Evolutionary conservation across 2,797 vertebrate genomes (phyloP).

Genomic region (Agapornis canus): DNA sequence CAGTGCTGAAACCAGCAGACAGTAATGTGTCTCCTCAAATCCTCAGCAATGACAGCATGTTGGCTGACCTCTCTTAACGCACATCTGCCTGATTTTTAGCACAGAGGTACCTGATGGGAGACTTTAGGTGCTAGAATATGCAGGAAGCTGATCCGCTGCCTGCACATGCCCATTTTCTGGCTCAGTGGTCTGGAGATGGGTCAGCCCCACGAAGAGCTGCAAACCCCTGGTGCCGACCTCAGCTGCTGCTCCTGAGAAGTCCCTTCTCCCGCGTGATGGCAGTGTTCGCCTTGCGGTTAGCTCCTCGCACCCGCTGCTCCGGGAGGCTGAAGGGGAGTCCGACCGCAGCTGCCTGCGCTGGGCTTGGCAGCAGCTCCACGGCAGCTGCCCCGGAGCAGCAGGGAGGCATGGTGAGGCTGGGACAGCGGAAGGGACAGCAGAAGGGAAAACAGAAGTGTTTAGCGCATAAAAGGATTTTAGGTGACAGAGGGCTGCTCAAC

Average conservation of each 20-base stretch:
- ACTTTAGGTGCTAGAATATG: neutral
- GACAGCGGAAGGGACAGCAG: neutral
- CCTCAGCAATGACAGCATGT: neutral
- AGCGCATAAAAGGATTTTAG: neutral
- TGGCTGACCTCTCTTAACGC: neutral
- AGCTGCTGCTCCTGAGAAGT: neutral
- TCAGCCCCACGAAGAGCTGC: fast-evolving
- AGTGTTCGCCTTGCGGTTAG: neutral
- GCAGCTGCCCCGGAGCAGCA: neutral
- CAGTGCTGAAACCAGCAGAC: neutral
- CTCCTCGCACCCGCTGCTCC: fast-evolving
- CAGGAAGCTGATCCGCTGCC: fast-evolving
- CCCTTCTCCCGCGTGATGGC: slow-evolving; percentile 54
- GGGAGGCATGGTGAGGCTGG: fast-evolving
- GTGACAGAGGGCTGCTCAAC: neutral
- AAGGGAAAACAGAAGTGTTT: neutral
- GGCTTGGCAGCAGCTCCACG: neutral
- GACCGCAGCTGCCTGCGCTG: fast-evolving
- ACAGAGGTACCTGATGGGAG: neutral
- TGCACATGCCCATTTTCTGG: fast-evolving
- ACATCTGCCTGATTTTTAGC: neutral
- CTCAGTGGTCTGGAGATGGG: neutral
- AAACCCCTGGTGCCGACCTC: fast-evolving
- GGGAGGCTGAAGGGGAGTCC: fast-evolving
- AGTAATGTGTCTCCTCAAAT: neutral